Base-by-base conservation (phyloP, 2,797 vertebrate species). In the Chelon labrosus region DNA sequence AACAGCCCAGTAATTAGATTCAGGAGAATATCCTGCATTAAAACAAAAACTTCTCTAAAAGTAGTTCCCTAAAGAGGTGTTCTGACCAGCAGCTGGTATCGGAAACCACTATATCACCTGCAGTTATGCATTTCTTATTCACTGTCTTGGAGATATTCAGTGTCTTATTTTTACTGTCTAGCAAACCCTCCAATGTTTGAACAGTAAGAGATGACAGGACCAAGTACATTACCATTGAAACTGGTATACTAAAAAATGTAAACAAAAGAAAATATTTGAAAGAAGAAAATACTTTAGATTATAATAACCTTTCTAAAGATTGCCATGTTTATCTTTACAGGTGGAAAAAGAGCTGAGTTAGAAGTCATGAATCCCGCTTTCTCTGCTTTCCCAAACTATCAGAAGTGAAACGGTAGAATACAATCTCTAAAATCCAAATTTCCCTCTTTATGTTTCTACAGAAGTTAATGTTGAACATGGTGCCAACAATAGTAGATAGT, bases 151-250 rank as follows among this genome's bases (percentile, higher is more conserved):
- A 78, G 62, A 75, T 78, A 76, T 73, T 58, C 76, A 17, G 62
- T 86, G 77, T 81, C 73, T 81, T 55, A 70, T 58, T 66, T 75
- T 68, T 68, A 39, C 31, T 55, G 69, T 76, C 12, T 22, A 71
- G 52, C 68, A 70, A 39, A 12, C 27, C 22, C 41, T 62, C 35
- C 8, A 17, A 17, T 68, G 59, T 63, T 60, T 65, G 66, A 80
- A 56, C 9, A 42, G 31, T 61, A 16, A 38, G 65, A 4, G 65
- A 50, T 53, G 52, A 59, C 27, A 68, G 27, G 16, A 66, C 22
- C 41, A 63, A 67, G 52, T 72, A 74, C 64, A 72, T 77, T 78
- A 75, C 55, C 67, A 85, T 2, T 38, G 44, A 73, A 78, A 51
- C 47, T 55, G 66, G 71, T 77, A 78, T 47, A 73, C 57, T 55